These are phyloP conservation scores for Poliocrania exsul DNA, from an alignment of 2,797 vertebrate species.

Conservation along the genomic window DNA sequence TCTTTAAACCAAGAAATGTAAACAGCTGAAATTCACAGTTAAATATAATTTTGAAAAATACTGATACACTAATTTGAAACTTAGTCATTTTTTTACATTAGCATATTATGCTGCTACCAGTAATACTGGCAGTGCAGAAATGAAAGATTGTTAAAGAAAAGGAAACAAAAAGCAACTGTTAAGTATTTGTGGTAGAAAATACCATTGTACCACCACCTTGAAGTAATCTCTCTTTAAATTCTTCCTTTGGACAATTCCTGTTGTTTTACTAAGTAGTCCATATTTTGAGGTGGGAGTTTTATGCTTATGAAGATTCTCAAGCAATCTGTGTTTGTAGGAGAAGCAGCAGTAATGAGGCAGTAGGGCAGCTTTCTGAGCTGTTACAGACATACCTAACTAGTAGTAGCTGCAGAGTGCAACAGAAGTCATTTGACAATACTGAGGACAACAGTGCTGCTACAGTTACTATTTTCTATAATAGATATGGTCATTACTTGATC, in stretches of 20 bases:
- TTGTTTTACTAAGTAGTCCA: not conserved
- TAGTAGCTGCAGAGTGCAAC: not conserved
- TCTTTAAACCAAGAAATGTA: not conserved
- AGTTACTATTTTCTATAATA: slow-evolving; percentile 20
- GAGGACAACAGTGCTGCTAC: not conserved
- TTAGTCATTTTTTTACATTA: not conserved
- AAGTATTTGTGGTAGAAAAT: not conserved
- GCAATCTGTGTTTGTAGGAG: not conserved
- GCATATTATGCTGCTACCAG: not conserved
- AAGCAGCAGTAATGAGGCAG: not conserved
- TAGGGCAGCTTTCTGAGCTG: not conserved
- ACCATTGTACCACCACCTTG: not conserved
- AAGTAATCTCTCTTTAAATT: not conserved
- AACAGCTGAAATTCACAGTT: not conserved
- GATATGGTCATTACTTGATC: slow-evolving; percentile 3
- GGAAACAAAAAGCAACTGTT: not conserved
- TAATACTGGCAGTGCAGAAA: not conserved
- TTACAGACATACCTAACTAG: not conserved
- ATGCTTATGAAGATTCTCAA: not conserved
- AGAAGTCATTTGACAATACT: not conserved
- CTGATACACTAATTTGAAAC: not conserved
- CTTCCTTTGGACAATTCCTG: not conserved
- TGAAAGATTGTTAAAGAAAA: not conserved
- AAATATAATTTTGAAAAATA: not conserved
- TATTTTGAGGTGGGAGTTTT: not conserved